Evolutionary conservation across 2,888 invertebrate species (phyloP).

Genomic region (Elgonia sp.): DNA sequence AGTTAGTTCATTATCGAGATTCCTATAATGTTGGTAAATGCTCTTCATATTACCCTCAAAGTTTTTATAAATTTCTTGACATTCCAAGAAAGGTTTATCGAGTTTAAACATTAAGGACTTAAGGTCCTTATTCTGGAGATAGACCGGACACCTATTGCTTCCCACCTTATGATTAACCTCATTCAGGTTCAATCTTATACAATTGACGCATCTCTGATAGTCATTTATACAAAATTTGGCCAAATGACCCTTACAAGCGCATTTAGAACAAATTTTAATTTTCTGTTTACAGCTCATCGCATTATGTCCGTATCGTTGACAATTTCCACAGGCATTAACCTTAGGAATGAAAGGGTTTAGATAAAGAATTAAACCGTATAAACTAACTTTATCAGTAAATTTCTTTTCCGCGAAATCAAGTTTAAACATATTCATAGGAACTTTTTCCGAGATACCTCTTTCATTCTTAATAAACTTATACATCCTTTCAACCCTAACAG

Average conservation of each 20-base stretch:
- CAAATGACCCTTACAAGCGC: constrained; percentile 3
- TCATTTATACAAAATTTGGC: constrained; percentile 2
- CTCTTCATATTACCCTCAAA: neutral
- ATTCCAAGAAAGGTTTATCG: neutral
- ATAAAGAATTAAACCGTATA: constrained; percentile 1
- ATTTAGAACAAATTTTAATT: neutral
- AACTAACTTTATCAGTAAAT: neutral
- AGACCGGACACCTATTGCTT: constrained; percentile 7
- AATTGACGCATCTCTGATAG: neutral
- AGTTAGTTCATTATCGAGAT: neutral
- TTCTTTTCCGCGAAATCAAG: neutral
- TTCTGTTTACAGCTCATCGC: constrained; percentile 5
- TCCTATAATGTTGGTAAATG: neutral
- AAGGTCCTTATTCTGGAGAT: neutral
- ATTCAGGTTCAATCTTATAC: neutral
- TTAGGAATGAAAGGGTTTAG: constrained; percentile 16
- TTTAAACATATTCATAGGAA: constrained; percentile 12
- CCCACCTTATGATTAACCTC: neutral
- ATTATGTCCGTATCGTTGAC: constrained; percentile 9
- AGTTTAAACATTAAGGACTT: neutral
- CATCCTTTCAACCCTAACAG: constrained; percentile 2
- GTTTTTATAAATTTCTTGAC: neutral
- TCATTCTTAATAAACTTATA: neutral
- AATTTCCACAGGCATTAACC: neutral
- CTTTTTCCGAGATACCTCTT: neutral